These are phyloP conservation scores for Malurus splendens DNA, from an alignment of 2,797 vertebrate species.

Conservation along the genomic window DNA sequence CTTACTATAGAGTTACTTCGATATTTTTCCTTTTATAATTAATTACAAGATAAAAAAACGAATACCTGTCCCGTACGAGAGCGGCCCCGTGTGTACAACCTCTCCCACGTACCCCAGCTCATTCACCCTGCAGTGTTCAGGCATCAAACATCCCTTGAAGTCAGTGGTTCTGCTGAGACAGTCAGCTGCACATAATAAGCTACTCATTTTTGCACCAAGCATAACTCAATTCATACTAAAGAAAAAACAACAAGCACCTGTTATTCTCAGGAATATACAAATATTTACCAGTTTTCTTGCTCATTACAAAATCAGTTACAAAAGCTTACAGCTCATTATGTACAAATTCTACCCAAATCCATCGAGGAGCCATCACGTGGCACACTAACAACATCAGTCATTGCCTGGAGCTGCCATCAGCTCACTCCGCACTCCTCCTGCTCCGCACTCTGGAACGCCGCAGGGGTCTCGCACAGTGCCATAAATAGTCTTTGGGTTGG, in stretches of 20 bases:
- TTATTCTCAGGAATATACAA: slow-evolving; percentile 78
- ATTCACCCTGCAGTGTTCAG: slow-evolving; percentile 47
- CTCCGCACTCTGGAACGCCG: neutral
- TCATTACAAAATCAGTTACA: slow-evolving; percentile 74
- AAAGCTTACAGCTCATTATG: slow-evolving; percentile 89
- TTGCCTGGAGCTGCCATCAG: neutral
- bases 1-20: slow-evolving; percentile 26
- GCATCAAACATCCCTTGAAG: slow-evolving; percentile 67
- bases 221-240: slow-evolving; percentile 62
- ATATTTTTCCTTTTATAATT: slow-evolving; percentile 43
- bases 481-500: neutral
- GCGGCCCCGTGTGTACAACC: slow-evolving; percentile 27
- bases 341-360: slow-evolving; percentile 76
- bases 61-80: slow-evolving; percentile 28
- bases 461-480: neutral
- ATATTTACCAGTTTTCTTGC: slow-evolving; percentile 78
- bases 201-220: slow-evolving; percentile 78
- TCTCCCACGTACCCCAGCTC: slow-evolving; percentile 49
- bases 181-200: slow-evolving; percentile 75
- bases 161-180: slow-evolving; percentile 86
- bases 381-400: neutral
- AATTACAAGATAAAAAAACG: neutral
- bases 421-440: neutral
- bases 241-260: slow-evolving; percentile 65
- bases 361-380: neutral